phyloP scores from a whole-genome alignment of 2,113 vertebrate genomes.

The Bubo scandiacus region DNA sequence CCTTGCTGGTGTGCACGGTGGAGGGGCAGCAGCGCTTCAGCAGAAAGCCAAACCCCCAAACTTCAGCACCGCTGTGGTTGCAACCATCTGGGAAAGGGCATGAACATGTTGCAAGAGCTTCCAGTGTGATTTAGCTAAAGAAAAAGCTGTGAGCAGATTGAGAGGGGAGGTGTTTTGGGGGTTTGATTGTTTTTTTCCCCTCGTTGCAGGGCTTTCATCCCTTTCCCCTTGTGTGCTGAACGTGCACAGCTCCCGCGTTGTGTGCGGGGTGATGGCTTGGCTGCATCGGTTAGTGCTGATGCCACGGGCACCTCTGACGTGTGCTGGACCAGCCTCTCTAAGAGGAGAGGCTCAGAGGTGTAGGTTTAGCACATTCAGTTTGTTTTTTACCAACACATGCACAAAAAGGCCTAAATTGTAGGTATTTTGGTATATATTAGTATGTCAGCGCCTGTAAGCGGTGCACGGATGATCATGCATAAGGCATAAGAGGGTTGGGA shows the following conservation, averaged over 20 bases:
- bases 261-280: accelerated
- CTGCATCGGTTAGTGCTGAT: accelerated
- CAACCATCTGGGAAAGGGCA: not conserved
- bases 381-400: accelerated
- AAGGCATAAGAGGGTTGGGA: not conserved
- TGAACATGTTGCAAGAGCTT: accelerated
- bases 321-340: not conserved
- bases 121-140: not conserved
- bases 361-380: not conserved
- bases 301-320: too few relatives aligned
- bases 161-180: not conserved
- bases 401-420: not conserved
- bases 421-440: accelerated
- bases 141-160: too few relatives aligned
- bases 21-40: not conserved
- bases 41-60: not conserved
- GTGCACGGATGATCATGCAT: accelerated
- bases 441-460: accelerated
- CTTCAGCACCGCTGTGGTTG: not conserved
- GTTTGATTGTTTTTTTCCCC: not conserved
- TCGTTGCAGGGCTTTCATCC: not conserved
- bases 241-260: accelerated
- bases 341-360: not conserved
- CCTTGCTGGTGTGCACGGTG: not conserved
- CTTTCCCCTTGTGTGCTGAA: not conserved